phyloP scores from a whole-genome alignment of 2,888 invertebrate genomes.

The Euplexia lucipara region DNA sequence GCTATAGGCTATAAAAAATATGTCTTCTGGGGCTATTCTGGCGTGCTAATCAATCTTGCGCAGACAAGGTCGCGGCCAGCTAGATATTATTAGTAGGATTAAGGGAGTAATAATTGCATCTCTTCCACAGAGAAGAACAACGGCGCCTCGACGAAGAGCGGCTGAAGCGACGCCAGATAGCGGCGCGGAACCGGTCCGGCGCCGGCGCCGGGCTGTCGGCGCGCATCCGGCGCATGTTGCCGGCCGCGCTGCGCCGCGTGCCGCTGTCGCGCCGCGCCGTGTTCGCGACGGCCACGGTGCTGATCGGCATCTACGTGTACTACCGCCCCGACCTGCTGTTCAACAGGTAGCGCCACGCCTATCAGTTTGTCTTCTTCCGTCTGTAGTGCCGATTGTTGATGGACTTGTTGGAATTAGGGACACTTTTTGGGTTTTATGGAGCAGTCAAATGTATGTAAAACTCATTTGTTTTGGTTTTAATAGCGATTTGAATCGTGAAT shows the following conservation, averaged over 20 bases:
- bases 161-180: constrained; percentile 83
- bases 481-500: neutral
- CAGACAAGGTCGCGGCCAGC: no score
- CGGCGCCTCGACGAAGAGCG: constrained; percentile 91
- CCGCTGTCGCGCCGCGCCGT: constrained; percentile 84
- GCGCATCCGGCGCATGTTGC: constrained; percentile 64
- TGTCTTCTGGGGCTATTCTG: no score
- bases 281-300: constrained; percentile 90
- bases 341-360: constrained; percentile 86
- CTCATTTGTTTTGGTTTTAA: no score
- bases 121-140: constrained; percentile 89
- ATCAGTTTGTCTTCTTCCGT: constrained; percentile 85
- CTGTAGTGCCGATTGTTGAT: constrained; percentile 64
- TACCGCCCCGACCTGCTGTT: constrained; percentile 88
- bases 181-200: constrained; percentile 59
- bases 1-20: no score
- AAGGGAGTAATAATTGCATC: no score
- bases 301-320: constrained; percentile 91
- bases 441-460: neutral
- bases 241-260: constrained; percentile 82
- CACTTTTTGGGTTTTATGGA: neutral
- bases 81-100: no score
- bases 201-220: constrained; percentile 43
- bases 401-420: constrained; percentile 40
- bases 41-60: no score